These are phyloP conservation scores for Drosophila sordidapex DNA, from an alignment of 2,888 invertebrate genomes.

Conservation along the genomic window DNA sequence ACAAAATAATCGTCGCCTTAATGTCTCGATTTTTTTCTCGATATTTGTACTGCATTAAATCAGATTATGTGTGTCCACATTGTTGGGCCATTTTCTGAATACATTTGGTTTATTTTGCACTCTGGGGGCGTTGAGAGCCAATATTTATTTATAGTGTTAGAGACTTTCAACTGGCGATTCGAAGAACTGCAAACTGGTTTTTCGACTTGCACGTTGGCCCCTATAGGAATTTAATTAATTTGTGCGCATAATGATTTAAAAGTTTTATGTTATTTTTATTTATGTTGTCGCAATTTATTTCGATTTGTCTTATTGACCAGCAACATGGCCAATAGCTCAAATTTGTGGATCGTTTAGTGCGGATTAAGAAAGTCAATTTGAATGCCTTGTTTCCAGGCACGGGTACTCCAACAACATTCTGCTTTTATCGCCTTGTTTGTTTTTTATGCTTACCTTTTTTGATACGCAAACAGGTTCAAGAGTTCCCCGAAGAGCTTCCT, in stretches of 20 bases:
- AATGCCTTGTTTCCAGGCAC: conserved; percentile 31
- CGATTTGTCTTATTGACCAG: conserved; percentile 41
- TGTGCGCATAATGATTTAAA: conserved; percentile 55
- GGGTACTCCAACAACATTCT: conserved; percentile 4
- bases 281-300: conserved; percentile 14
- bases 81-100: not conserved
- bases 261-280: conserved; percentile 17
- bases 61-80: not conserved
- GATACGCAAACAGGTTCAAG: conserved; percentile 32
- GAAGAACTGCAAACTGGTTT: conserved; percentile 63
- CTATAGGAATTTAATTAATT: conserved; percentile 63
- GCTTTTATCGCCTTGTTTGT: conserved; percentile 16
- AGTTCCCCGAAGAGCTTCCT: conserved; percentile 40
- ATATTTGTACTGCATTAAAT: not conserved
- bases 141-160: conserved; percentile 53
- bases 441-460: conserved; percentile 25
- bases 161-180: conserved; percentile 51
- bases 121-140: conserved; percentile 44
- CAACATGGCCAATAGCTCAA: conserved; percentile 55
- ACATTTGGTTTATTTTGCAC: conserved; percentile 4
- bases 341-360: conserved; percentile 13
- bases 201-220: conserved; percentile 46
- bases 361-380: conserved; percentile 55
- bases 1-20: conserved; percentile 12
- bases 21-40: not conserved